These are phyloP conservation scores for Drosophila watanabei DNA, from an alignment of 1,140 invertebrate genomes.

Conservation along the genomic window DNA sequence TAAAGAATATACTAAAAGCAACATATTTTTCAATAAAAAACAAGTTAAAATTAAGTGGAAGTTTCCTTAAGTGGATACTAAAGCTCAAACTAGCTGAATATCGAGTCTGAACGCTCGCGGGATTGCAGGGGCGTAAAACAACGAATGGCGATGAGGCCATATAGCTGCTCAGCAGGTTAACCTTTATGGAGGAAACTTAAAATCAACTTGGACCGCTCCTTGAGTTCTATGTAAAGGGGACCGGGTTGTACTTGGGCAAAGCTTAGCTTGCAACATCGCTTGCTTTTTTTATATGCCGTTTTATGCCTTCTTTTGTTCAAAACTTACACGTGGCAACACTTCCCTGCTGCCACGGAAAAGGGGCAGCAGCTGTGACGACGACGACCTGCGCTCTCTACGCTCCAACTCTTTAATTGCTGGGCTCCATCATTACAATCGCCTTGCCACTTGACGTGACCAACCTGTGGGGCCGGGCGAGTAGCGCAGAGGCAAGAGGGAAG, in stretches of 20 bases:
- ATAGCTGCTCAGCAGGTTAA: slow-evolving; percentile 60
- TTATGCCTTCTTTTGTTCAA: slow-evolving; percentile 73
- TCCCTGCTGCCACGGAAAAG: background rate
- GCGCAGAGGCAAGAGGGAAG: background rate
- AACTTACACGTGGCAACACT: slow-evolving; percentile 57
- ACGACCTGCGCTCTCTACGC: slow-evolving; percentile 43
- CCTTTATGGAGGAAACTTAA: slow-evolving; percentile 69
- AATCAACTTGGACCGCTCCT: slow-evolving; percentile 44
- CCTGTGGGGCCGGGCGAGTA: background rate
- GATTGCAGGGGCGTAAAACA: slow-evolving; percentile 45
- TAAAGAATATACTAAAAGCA: background rate
- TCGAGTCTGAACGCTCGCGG: slow-evolving; percentile 47
- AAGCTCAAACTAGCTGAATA: slow-evolving; percentile 61
- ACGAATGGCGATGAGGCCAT: slow-evolving; percentile 49
- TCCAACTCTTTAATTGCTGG: slow-evolving; percentile 73
- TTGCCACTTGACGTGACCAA: slow-evolving; percentile 56
- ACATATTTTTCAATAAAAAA: slow-evolving; percentile 28
- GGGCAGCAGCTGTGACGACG: slow-evolving; percentile 44
- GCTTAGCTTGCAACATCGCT: slow-evolving; percentile 55
- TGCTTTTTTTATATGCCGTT: slow-evolving; percentile 71
- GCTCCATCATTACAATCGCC: slow-evolving; percentile 79
- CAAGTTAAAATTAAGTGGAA: slow-evolving; percentile 37
- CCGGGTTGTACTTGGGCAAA: background rate
- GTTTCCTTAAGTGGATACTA: slow-evolving; percentile 44
- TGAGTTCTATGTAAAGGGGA: slow-evolving; percentile 11